These are phyloP conservation scores for Diarsia rubi DNA, from an alignment of 2,888 invertebrate species.

Conservation along the genomic window DNA sequence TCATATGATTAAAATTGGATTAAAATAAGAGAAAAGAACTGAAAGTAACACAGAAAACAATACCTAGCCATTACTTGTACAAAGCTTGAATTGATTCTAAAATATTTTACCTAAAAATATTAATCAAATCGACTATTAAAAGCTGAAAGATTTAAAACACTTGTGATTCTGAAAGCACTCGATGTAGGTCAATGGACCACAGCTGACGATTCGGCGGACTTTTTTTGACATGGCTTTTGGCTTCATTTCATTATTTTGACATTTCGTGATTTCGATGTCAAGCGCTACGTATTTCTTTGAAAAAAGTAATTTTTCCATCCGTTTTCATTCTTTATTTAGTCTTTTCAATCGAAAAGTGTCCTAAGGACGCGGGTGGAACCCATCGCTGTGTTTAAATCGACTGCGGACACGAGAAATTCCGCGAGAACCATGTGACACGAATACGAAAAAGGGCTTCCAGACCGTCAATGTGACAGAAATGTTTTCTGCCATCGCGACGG, in stretches of 20 bases:
- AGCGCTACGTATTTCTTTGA: slow-evolving; percentile 90
- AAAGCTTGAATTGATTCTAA: neutral
- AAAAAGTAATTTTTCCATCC: slow-evolving; percentile 82
- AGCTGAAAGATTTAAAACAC: slow-evolving; percentile 53
- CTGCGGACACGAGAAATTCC: slow-evolving; percentile 81
- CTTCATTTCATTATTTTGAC: slow-evolving; percentile 91
- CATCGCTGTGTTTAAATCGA: slow-evolving; percentile 69
- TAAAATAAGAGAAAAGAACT: slow-evolving; percentile 23
- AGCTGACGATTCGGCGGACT: slow-evolving; percentile 88
- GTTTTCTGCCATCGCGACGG: slow-evolving; percentile 90
- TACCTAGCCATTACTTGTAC: neutral
- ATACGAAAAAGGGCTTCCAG: slow-evolving; percentile 90
- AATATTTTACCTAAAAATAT: neutral
- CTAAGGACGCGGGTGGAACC: slow-evolving; percentile 69
- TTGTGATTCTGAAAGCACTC: slow-evolving; percentile 65
- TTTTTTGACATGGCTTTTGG: slow-evolving; percentile 90
- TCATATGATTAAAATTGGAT: slow-evolving; percentile 23
- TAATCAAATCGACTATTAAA: slow-evolving; percentile 24
- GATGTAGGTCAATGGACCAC: slow-evolving; percentile 78
- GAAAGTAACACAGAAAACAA: slow-evolving; percentile 15
- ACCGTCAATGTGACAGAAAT: slow-evolving; percentile 91
- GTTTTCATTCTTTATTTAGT: slow-evolving; percentile 77
- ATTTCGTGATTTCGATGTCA: slow-evolving; percentile 90
- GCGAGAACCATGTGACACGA: slow-evolving; percentile 91
- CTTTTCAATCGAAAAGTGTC: slow-evolving; percentile 78